phyloP scores from a whole-genome alignment of 2,888 invertebrate genomes.

The Altica lythri region DNA sequence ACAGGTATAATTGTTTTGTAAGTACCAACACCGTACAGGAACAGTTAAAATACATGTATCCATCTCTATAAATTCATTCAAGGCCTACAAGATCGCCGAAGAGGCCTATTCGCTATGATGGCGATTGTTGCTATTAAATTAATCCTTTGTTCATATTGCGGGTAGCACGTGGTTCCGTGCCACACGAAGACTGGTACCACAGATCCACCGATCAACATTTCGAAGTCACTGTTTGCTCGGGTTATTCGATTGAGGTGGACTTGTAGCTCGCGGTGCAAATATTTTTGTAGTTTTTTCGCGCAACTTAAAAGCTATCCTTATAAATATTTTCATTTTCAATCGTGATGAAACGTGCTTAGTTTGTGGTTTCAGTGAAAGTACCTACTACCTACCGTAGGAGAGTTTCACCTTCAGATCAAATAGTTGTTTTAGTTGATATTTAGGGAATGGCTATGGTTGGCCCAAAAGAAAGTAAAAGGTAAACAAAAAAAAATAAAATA shows the following conservation, averaged over 20 bases:
- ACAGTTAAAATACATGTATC: too few species aligned
- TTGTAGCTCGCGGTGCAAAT: background rate
- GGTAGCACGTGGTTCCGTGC: conserved; percentile 31
- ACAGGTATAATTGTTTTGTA: too few species aligned
- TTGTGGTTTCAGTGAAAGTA: conserved; percentile 28
- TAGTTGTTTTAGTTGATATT: conserved; percentile 8
- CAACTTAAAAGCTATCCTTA: background rate
- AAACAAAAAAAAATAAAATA: conserved; percentile 3
- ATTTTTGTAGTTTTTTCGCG: conserved; percentile 4
- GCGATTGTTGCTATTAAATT: conserved; percentile 24
- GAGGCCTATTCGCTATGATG: conserved; percentile 15
- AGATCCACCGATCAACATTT: conserved; percentile 9
- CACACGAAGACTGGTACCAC: conserved; percentile 28
- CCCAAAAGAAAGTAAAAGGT: conserved; percentile 28
- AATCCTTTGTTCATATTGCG: conserved; percentile 29
- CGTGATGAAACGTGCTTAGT: conserved; percentile 18
- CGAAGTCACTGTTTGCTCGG: conserved; percentile 1
- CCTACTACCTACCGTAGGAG: background rate
- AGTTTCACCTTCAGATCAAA: conserved; percentile 20
- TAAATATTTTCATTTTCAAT: conserved; percentile 6
- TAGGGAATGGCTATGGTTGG: conserved; percentile 26
- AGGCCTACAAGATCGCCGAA: conserved; percentile 18
- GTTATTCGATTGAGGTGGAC: conserved; percentile 13
- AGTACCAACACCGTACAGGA: too few species aligned
- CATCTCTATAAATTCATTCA: conserved; percentile 19